phyloP scores from a whole-genome alignment of 2,888 invertebrate genomes.

The Scaptomyza caliginosa region DNA sequence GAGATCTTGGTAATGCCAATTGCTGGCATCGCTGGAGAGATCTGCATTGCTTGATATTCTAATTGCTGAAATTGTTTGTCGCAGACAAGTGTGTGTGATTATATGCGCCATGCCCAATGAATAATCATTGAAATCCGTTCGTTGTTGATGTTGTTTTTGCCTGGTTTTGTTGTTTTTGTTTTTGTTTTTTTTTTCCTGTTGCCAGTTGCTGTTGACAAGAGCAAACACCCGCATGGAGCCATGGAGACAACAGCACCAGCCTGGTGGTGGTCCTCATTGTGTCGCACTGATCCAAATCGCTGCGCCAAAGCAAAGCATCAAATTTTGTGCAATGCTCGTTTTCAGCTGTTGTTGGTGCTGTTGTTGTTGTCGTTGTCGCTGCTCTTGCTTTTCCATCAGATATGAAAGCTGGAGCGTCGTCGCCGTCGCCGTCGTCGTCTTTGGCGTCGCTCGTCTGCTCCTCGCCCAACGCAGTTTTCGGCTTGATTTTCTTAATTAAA shows the following conservation, averaged over 20 bases:
- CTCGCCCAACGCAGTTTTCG: constrained; percentile 73
- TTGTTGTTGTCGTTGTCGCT: constrained; percentile 56
- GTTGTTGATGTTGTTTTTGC: constrained; percentile 17
- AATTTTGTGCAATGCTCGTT: constrained; percentile 75
- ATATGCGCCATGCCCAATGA: constrained; percentile 73
- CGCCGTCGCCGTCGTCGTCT: constrained; percentile 46
- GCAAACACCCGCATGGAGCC: constrained; percentile 62
- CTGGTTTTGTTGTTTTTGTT: constrained; percentile 14
- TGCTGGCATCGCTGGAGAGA: constrained; percentile 64
- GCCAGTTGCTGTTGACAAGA: constrained; percentile 50
- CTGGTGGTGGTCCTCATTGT: constrained; percentile 76
- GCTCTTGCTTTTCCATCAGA: constrained; percentile 76
- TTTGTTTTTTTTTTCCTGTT: constrained; percentile 16
- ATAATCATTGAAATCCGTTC: constrained; percentile 73
- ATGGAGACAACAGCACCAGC: constrained; percentile 44
- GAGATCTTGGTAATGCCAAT: constrained; percentile 71
- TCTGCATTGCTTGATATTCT: constrained; percentile 79
- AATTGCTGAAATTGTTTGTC: constrained; percentile 79
- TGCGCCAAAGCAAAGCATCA: constrained; percentile 67
- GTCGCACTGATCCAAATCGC: constrained; percentile 75
- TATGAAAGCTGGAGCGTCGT: constrained; percentile 79
- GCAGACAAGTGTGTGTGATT: constrained; percentile 71
- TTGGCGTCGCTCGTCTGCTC: constrained; percentile 60
- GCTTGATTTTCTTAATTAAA: constrained; percentile 81
- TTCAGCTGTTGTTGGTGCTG: constrained; percentile 53